Conservation (phyloP, 2,888 invertebrate genomes). For the Stenoptilia bipunctidactyla region DNA sequence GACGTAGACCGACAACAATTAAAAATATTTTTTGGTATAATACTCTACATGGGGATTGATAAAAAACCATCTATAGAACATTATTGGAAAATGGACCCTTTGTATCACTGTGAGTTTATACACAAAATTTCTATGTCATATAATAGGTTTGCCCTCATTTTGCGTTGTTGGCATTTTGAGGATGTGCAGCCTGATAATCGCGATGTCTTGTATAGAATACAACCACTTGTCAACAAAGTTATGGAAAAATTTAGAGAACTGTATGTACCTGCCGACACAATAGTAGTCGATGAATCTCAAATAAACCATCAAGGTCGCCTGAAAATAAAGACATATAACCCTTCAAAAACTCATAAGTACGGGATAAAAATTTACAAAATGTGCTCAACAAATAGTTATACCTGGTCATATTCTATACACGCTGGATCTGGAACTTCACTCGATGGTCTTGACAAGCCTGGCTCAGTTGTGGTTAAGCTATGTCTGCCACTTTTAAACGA, state of each 20-base stretch:
- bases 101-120: constrained; percentile 12
- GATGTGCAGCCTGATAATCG: constrained; percentile 9
- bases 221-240: constrained; percentile 9
- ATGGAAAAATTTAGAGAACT: constrained; percentile 11
- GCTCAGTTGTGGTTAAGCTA: constrained; percentile 6
- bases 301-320: constrained; percentile 7
- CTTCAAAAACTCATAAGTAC: constrained; percentile 1
- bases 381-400: constrained; percentile 11
- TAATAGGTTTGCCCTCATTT: constrained; percentile 9
- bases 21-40: constrained; percentile 7
- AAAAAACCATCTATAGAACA: constrained; percentile 9
- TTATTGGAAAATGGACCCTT: constrained; percentile 10
- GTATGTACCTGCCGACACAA: constrained; percentile 10
- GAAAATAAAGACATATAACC: constrained; percentile 3
- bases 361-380: constrained; percentile 8
- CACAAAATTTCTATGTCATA: constrained; percentile 14
- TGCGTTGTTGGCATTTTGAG: constrained; percentile 10
- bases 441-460: not conserved
- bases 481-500: constrained; percentile 11
- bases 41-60: constrained; percentile 12
- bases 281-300: constrained; percentile 12
- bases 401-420: constrained; percentile 11
- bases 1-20: constrained; percentile 13
- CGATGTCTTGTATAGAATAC: constrained; percentile 10
- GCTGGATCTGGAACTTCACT: constrained; percentile 7